These are phyloP conservation scores for Artibeus lituratus DNA, from an alignment of 2,797 vertebrate genomes.

Conservation along the genomic window DNA sequence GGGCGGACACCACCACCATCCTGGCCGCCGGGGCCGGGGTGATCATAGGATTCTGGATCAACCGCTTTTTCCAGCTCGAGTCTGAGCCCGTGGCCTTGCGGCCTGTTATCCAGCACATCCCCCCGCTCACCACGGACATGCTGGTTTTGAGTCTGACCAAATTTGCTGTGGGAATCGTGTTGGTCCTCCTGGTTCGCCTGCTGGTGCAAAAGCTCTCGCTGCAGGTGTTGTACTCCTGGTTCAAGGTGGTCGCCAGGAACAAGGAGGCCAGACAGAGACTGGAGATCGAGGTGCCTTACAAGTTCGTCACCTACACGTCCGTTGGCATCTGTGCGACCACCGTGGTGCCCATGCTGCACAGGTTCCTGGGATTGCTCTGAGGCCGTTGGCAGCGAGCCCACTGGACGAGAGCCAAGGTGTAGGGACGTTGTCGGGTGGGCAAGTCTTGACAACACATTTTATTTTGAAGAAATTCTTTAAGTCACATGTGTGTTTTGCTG, in stretches of 20 bases:
- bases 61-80: constrained; percentile 80
- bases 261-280: constrained; percentile 83
- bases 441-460: neutral
- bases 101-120: constrained; percentile 77
- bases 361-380: constrained; percentile 87
- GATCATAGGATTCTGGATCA: constrained; percentile 91
- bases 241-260: constrained; percentile 82
- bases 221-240: constrained; percentile 81
- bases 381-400: fast-evolving
- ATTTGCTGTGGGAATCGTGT: constrained; percentile 82
- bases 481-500: neutral
- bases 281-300: constrained; percentile 95
- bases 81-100: constrained; percentile 66
- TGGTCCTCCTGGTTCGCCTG: constrained; percentile 87
- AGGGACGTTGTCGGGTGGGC: fast-evolving
- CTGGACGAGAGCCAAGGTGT: neutral
- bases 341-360: constrained; percentile 86
- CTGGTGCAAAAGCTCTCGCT: constrained; percentile 84
- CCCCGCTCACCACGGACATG: constrained; percentile 51
- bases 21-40: constrained; percentile 87
- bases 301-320: constrained; percentile 90
- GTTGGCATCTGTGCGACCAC: constrained; percentile 89
- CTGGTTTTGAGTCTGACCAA: constrained; percentile 73
- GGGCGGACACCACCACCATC: constrained; percentile 94
- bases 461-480: neutral